Base-by-base conservation (phyloP, 2,113 vertebrate species). In the Danionella cerebrum region DNA sequence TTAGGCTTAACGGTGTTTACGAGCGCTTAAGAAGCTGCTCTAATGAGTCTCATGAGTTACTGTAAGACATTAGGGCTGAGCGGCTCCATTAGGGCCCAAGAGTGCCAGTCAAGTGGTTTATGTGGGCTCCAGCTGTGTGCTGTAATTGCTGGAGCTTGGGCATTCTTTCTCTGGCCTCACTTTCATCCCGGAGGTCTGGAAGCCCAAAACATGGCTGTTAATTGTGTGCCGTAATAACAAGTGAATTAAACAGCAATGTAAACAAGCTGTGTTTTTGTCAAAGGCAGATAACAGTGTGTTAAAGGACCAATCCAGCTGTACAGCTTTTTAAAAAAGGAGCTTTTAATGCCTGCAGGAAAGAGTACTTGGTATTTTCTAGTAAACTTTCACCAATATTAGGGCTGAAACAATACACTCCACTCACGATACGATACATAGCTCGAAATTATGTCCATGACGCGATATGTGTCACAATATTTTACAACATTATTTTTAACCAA, bases 21-120 rank as follows among this genome's bases (percentile, higher is more conserved):
- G 83, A 84, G 83, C 50, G 71, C 80, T 73, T 86, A 77, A 84
- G 84, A 86, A 86, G 81, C 76, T 72, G 69, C 72, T 73, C 76
- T 85, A 83, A 86, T 83, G 82, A 87, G 79, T 81, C 44, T 71
- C 80, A 55, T 80, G 80, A 79, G 79, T 84, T 80, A 79, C 83
- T 84, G 82, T 83, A 84, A 71, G 58, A 80, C 83, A 82, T 80
- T 81, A 79, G 78, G 72, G 72, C 72, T 47, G 74, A 25, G 72
- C 80, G 72, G 71, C 75, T 79, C 76, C 67, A 72, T 78, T 65
- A 80, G 73, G 71, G 59, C 14, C 39, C 5, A 77, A 77, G 83
- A 75, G 76, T 80, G 78, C 73, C 75, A 47, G 79, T 78, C 79
- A 74, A 79, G 82, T 84, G 76, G 81, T 83, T 87, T 81, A 85